Evolutionary conservation across 1,140 invertebrate species (phyloP).

Genomic region (Stegodyphus mimosarum): DNA sequence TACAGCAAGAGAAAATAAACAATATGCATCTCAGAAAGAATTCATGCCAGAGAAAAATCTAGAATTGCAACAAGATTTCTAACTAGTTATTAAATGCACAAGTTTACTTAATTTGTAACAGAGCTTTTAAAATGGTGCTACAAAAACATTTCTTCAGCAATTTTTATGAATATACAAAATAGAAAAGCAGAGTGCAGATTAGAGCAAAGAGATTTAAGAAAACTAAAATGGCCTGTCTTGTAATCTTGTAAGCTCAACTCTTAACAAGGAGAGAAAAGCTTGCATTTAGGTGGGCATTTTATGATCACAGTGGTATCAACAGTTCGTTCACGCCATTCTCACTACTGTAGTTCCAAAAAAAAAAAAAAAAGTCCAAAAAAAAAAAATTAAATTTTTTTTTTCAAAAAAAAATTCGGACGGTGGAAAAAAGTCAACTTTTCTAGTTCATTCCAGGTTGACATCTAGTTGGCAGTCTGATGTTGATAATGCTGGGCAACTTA

Average conservation of each 20-base stretch:
- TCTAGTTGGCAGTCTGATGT: slow-evolving; percentile 35
- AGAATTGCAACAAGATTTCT: too few species aligned
- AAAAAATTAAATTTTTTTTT: slow-evolving; percentile 2
- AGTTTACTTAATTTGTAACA: too few species aligned
- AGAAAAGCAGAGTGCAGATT: background rate
- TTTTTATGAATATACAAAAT: background rate
- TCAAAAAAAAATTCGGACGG: slow-evolving; percentile 17
- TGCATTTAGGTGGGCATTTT: slow-evolving; percentile 49
- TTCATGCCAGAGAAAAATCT: too few species aligned
- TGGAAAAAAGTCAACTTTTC: slow-evolving; percentile 39
- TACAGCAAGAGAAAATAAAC: slow-evolving; percentile 16
- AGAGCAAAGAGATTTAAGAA: background rate
- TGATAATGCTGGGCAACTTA: slow-evolving; percentile 37
- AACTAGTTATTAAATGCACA: too few species aligned
- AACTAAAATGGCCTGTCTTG: slow-evolving; percentile 46
- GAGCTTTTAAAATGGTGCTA: too few species aligned
- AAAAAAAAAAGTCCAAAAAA: slow-evolving; percentile 36
- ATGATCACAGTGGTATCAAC: slow-evolving; percentile 42
- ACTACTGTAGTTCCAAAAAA: slow-evolving; percentile 56
- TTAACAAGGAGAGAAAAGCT: slow-evolving; percentile 39
- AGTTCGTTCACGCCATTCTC: slow-evolving; percentile 41
- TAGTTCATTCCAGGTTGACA: slow-evolving; percentile 46
- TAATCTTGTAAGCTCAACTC: slow-evolving; percentile 39
- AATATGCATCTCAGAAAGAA: too few species aligned
- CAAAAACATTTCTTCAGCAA: too few species aligned